Conservation (phyloP, 2,797 vertebrate genomes). For the Myotis pilosus region DNA sequence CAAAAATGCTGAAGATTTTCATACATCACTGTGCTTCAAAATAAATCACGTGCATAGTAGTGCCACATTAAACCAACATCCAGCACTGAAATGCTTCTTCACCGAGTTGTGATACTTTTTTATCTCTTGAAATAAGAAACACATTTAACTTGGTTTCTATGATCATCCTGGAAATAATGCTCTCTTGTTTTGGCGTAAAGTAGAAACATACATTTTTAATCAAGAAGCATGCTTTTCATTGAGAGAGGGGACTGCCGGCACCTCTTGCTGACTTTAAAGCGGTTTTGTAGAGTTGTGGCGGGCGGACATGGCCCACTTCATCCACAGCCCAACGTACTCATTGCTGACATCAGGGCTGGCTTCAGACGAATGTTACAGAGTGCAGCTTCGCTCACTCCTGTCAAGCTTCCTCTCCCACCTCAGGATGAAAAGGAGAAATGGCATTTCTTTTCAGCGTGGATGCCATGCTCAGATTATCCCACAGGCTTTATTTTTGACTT, state of each 20-base stretch:
- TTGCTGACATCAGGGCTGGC: conserved; percentile 36
- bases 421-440: conserved; percentile 63
- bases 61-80: conserved; percentile 71
- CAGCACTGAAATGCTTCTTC: conserved; percentile 72
- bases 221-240: conserved; percentile 80
- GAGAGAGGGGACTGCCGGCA: conserved; percentile 57
- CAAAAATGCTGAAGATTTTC: conserved; percentile 71
- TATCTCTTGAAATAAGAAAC: conserved; percentile 80
- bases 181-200: conserved; percentile 78
- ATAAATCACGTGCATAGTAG: conserved; percentile 74
- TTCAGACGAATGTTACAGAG: conserved; percentile 38
- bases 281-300: conserved; percentile 66
- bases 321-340: neutral
- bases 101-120: conserved; percentile 71
- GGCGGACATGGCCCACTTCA: conserved; percentile 48
- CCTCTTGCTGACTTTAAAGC: conserved; percentile 68
- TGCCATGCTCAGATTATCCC: conserved; percentile 35
- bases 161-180: conserved; percentile 80
- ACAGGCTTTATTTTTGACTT: conserved; percentile 63
- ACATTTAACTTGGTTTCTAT: conserved; percentile 79
- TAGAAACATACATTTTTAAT: conserved; percentile 82
- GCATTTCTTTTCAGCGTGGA: conserved; percentile 62
- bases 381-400: conserved; percentile 62
- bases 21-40: conserved; percentile 74
- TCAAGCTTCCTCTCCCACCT: conserved; percentile 38